Conservation (phyloP, 2,797 vertebrate genomes). For the Pteronotus mesoamericanus region DNA sequence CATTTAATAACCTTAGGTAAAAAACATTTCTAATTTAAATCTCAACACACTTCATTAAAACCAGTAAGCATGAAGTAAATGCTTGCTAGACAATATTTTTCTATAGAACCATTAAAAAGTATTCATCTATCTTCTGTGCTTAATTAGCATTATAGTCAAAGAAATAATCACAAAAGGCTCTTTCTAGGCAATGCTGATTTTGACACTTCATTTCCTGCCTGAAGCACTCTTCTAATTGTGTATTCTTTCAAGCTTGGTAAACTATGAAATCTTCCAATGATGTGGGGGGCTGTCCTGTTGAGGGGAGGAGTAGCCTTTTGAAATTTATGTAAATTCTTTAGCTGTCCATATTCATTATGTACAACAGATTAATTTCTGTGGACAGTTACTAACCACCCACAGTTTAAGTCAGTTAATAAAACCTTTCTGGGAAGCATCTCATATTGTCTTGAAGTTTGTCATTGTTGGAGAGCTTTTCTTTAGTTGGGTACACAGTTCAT, state of each 20-base stretch:
- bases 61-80: not conserved
- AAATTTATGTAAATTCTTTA: constrained; percentile 91
- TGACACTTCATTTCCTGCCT: constrained; percentile 88
- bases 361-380: constrained; percentile 57
- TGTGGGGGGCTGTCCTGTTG: constrained; percentile 73
- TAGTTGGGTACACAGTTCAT: constrained; percentile 47
- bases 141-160: not conserved
- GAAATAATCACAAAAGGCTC: not conserved
- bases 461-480: constrained; percentile 56
- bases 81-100: not conserved
- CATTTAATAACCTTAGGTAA: not conserved
- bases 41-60: not conserved
- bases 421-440: constrained; percentile 84
- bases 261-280: constrained; percentile 89
- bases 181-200: not conserved
- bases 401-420: constrained; percentile 87
- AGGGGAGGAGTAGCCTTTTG: constrained; percentile 85
- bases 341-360: constrained; percentile 61
- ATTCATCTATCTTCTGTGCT: not conserved
- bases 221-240: constrained; percentile 92
- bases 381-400: constrained; percentile 79
- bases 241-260: constrained; percentile 86
- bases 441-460: constrained; percentile 51
- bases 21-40: not conserved
- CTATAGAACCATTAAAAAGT: not conserved